Base-by-base conservation (phyloP, 1,140 invertebrate species). In the Drosophila tsacasi region DNA sequence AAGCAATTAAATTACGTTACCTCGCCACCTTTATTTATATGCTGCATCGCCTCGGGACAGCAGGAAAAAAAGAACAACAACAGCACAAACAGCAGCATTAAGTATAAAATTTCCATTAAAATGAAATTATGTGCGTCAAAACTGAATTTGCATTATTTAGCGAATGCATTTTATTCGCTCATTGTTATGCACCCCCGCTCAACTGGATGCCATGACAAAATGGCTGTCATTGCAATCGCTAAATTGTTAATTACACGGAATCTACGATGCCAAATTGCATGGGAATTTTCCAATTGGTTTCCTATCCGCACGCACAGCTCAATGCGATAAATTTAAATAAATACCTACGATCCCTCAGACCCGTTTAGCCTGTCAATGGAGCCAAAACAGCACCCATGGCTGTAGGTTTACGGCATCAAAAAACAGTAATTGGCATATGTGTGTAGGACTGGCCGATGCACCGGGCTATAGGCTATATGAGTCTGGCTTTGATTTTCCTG, bases 191-290 rank as follows among this genome's bases (percentile, higher is more conserved):
- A 60, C 50, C 69, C 67, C 69, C 30, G 35, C 47, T 50, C 30
- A 62, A 52, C 37, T 55, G 60, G n/a, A 30, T 57, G 52, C 21
- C 23, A 63, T 57, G 42, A 71, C 72, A 83, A 87, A 89, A 89
- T 80, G 80, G 72, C 67, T 66, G 61, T 55, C 64, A 44, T 54
- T 80, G 64, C 77, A 74, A 73, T 74, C 71, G 81, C 73, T 84
- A 83, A 89, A 89, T 87, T 83, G 83, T 87, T 87, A 89, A 87
- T 89, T 87, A 73, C 80, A 89, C 64, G 67, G 67, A 63, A 87
- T 83, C 69, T 49, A 73, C 67, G 55, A 30, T 9, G 35, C 37
- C 50, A 78, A 71, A 78, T 79, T 79, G 66, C 65, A 78, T 71
- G 66, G 42, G 59, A 71, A 79, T 79, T 62, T 76, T 76, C 49